Base-by-base conservation (phyloP, 2,888 invertebrate genomes). In the Acanthosoma haemorrhoidale region DNA sequence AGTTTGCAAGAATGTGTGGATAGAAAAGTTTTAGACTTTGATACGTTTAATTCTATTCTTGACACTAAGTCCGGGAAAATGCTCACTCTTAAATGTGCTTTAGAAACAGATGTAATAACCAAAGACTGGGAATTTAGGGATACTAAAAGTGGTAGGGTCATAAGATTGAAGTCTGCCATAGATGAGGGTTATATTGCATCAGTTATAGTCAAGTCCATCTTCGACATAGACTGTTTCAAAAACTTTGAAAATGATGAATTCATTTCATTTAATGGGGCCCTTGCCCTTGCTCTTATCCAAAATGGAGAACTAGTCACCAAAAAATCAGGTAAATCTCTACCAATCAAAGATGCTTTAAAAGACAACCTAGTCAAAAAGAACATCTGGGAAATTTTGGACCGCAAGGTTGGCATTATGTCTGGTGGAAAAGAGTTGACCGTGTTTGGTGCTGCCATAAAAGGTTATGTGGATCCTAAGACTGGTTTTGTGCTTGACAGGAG, bases 181-280 rank as follows among this genome's bases (percentile, higher is more conserved):
- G 89, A 91, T 77, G 87, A 90, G 71, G 96, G 96, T 74, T 85
- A 94, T 58, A 90, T 97, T 70, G 90, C 90, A 29, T 93, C 94
- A 1, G 90, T 95, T 18, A 87, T 90, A 4, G 90, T 92, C 78
- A 90, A 90, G 79, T 92, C 92, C 2, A 90, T 96, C 75, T 96
- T 96, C 78, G 91, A 94, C 79, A 92, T 96, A 72, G 94, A 94
- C 76, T 95, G 91, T 69, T 92, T 95, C 78, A 90, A 89, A 78
- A 91, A 93, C 80, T 88, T 90, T 0, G 73, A 71, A 58, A 68
- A 69, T 18, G 85, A 88, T 38, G 91, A 92, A 78, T 91, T 89
- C 78, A 85, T 94, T 76, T 92, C 92, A 75, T 89, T 94, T 77
- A 94, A 93, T 80, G 84, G 87, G 72, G 93, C 94, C 39, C 82